phyloP scores from a whole-genome alignment of 2,797 vertebrate species.

The Chiroxiphia lanceolata region DNA sequence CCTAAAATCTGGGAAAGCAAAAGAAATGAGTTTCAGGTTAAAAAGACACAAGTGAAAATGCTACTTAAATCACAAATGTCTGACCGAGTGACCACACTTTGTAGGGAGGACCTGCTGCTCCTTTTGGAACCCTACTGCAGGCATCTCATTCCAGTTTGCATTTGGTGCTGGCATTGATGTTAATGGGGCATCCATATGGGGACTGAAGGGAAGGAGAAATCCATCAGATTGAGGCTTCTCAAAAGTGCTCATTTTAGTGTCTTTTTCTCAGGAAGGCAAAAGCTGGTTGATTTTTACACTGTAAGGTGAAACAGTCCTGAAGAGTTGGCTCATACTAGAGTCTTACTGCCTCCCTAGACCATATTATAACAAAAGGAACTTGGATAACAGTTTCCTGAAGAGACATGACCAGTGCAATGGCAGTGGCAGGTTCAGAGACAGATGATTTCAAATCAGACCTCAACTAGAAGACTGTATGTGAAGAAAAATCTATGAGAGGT shows the following conservation, averaged over 20 bases:
- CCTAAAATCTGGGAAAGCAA: slow-evolving; percentile 84
- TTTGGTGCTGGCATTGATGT: fast-evolving
- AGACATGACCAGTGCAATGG: fast-evolving
- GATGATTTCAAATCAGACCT: background rate
- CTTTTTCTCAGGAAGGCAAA: background rate
- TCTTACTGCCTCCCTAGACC: background rate
- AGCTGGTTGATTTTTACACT: background rate
- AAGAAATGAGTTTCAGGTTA: slow-evolving; percentile 1
- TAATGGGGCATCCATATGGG: background rate
- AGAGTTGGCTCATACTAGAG: background rate
- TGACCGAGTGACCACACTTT: background rate
- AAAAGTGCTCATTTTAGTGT: background rate
- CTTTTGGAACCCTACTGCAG: background rate
- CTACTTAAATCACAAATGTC: background rate
- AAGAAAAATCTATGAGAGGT: background rate
- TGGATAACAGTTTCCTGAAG: background rate
- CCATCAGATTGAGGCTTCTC: background rate
- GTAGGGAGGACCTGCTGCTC: background rate
- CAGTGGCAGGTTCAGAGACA: background rate
- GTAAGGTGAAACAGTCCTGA: background rate
- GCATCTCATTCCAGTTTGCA: background rate
- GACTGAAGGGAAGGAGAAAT: background rate
- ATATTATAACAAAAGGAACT: background rate
- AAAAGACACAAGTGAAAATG: background rate
- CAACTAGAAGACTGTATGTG: background rate